These are phyloP conservation scores for Coelinius sp. DNA, from an alignment of 2,888 invertebrate species.

Conservation along the genomic window DNA sequence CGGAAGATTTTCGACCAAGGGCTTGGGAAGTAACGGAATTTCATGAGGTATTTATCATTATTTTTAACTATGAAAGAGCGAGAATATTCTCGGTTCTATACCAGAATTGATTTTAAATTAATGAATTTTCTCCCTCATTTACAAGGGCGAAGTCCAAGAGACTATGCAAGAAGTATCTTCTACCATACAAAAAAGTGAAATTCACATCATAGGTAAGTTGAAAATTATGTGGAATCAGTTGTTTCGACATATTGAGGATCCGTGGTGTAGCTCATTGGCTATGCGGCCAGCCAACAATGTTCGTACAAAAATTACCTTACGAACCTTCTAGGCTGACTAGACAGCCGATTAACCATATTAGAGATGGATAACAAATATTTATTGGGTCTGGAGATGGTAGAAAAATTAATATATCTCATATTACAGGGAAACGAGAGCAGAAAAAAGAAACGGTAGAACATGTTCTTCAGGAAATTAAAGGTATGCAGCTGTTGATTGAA, in stretches of 20 bases:
- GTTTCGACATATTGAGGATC: no score
- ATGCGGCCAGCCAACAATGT: no score
- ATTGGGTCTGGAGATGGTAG: no score
- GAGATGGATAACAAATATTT: neutral
- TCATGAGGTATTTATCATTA: slow-evolving; percentile 73
- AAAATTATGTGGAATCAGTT: no score
- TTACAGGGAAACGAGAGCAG: slow-evolving; percentile 66
- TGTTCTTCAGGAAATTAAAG: slow-evolving; percentile 70
- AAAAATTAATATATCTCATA: slow-evolving; percentile 35
- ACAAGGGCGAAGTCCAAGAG: slow-evolving; percentile 67
- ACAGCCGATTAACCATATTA: no score
- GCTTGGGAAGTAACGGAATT: slow-evolving; percentile 85
- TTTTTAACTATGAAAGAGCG: neutral
- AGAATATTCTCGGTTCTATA: neutral
- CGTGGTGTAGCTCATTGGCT: no score
- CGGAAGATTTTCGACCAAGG: slow-evolving; percentile 86
- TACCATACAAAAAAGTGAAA: slow-evolving; percentile 71
- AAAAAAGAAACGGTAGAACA: slow-evolving; percentile 62
- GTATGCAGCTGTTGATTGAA: slow-evolving; percentile 62
- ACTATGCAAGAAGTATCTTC: slow-evolving; percentile 70
- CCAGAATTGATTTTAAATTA: neutral
- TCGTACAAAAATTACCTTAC: no score
- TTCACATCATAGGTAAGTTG: slow-evolving; percentile 71
- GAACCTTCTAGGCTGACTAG: no score
- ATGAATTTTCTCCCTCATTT: slow-evolving; percentile 36